A percentile compares a stretch with the other conserved stretches of the same genome.
phyloP scores from a whole-genome alignment of 2,888 invertebrate genomes.

The Drosophila rubida region DNA sequence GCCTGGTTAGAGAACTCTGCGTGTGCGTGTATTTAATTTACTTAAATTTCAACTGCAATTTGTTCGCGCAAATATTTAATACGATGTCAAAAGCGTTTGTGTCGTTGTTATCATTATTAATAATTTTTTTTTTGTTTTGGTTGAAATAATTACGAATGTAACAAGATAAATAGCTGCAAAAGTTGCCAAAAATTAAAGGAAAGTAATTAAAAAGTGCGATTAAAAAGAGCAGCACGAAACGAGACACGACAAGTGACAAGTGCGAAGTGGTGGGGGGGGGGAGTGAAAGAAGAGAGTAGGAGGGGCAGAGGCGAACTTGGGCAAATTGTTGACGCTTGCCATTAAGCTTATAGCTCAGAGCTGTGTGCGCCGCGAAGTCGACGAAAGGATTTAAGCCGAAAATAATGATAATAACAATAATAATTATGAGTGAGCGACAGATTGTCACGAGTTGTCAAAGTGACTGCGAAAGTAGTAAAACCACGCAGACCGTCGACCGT shows the following conservation, averaged over 20 bases:
- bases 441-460: constrained; percentile 74
- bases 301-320: constrained; percentile 49
- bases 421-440: constrained; percentile 68
- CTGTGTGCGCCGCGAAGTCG: constrained; percentile 37
- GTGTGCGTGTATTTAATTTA: no score
- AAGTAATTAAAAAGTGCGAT: constrained; percentile 78
- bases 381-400: constrained; percentile 73
- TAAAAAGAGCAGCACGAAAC: constrained; percentile 26
- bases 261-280: constrained; percentile 20
- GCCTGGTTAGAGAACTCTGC: no score
- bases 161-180: constrained; percentile 60
- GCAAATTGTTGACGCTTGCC: constrained; percentile 66
- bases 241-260: neutral
- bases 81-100: no score
- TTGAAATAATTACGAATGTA: constrained; percentile 36
- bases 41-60: no score
- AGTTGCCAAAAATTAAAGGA: constrained; percentile 73
- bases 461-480: constrained; percentile 45
- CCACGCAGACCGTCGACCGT: neutral
- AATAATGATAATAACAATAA: constrained; percentile 70
- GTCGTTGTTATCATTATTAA: no score
- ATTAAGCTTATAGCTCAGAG: constrained; percentile 63
- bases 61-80: neutral
- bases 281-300: neutral
- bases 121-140: constrained; percentile 16